These are phyloP conservation scores for Heliocidaris tuberculata DNA, from an alignment of 35 echinoderm and acorn worm species.

Conservation along the genomic window DNA sequence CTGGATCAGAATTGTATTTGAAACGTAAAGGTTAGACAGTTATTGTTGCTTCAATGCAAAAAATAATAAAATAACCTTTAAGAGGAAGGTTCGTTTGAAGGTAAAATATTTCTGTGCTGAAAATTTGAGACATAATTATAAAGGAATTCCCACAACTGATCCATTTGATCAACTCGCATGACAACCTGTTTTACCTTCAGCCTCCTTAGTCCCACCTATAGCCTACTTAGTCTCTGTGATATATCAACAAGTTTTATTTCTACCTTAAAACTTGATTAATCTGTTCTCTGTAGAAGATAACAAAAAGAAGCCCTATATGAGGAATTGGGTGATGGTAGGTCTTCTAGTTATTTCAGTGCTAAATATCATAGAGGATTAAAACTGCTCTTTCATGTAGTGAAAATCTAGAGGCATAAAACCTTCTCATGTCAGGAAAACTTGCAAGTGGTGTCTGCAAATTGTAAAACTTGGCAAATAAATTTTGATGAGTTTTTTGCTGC, in stretches of 20 bases:
- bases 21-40: neutral
- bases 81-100: neutral
- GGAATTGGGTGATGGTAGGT: neutral
- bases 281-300: neutral
- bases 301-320: neutral
- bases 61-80: neutral
- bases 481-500: neutral
- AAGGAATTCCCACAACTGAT: neutral
- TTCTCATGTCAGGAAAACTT: neutral
- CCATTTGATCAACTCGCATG: neutral
- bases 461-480: neutral
- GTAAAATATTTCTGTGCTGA: neutral
- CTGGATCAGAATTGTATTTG: neutral
- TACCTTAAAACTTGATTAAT: neutral
- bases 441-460: neutral
- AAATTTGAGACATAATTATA: neutral
- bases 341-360: neutral
- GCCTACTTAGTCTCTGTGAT: neutral
- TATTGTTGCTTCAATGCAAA: neutral
- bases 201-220: neutral
- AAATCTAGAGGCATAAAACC: neutral
- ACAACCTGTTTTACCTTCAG: neutral
- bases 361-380: neutral
- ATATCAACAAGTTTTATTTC: neutral
- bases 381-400: neutral